Percentiles rank a stretch among this genome's conserved stretches.
Evolutionary conservation across 2,888 invertebrate species (phyloP).

Genomic region (Xestia ashworthii): DNA sequence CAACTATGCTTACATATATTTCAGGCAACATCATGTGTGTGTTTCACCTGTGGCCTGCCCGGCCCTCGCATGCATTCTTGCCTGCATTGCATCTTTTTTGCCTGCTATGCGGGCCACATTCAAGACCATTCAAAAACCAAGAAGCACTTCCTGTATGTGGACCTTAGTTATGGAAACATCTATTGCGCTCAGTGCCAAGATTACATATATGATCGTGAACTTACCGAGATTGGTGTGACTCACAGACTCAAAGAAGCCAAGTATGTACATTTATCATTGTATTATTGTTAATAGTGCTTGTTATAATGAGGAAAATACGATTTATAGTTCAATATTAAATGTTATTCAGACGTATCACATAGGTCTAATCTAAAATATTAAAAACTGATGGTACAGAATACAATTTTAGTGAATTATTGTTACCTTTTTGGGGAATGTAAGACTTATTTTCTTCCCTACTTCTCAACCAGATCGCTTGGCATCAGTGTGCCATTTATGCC

Average conservation of each 20-base stretch:
- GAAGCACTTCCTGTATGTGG: conserved; percentile 96
- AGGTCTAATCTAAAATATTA: not conserved
- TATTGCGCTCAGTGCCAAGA: conserved; percentile 97
- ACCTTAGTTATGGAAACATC: conserved; percentile 96
- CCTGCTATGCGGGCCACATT: conserved; percentile 96
- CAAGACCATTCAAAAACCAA: conserved; percentile 95
- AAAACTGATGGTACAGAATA: not conserved
- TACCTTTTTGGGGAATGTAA: not conserved
- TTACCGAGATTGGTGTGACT: conserved; percentile 89
- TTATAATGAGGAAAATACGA: conserved; percentile 6
- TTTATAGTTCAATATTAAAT: not conserved
- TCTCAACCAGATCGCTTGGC: conserved; percentile 86
- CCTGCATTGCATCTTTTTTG: conserved; percentile 98
- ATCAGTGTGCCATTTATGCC: conserved; percentile 92
- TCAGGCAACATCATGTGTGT: conserved; percentile 95
- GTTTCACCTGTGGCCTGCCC: conserved; percentile 95
- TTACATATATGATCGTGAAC: conserved; percentile 96
- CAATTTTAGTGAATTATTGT: not conserved
- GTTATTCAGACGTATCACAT: conserved; percentile 2
- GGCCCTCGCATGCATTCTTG: conserved; percentile 96
- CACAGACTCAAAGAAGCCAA: conserved; percentile 91
- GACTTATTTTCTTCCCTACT: not conserved
- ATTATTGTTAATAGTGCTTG: conserved; percentile 7
- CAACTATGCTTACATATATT: conserved; percentile 58
- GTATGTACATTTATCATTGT: conserved; percentile 74